Base-by-base conservation (phyloP, 1,140 invertebrate species). In the Camponotus pennsylvanicus region DNA sequence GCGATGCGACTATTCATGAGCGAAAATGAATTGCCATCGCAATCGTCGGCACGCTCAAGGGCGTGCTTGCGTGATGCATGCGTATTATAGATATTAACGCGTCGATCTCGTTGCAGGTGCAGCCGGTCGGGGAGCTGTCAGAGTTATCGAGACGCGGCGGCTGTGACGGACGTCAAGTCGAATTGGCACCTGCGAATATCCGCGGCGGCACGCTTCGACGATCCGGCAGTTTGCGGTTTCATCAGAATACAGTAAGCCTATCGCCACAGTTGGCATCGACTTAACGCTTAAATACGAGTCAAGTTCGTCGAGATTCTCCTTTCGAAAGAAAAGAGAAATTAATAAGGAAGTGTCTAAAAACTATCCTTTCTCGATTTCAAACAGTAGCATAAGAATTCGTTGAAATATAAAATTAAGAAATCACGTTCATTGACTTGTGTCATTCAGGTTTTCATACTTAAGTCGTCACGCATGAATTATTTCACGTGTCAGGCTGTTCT, bases 61-160 rank as follows among this genome's bases (percentile, higher is more conserved):
- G 40, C 27, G 18, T 37, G 67, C 69, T 63, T 21, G 79, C 69
- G 61, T 78, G 59, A 42, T 57, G 61, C 34, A 45, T 21, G 37
- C 0, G 45, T 40, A 85, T 85, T 78, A 64, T 32, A 76, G 49
- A 66, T 64, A 57, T 37, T 78, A 55, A 66, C 18, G 18, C 70
- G 34, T 83, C 42, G 40, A 75, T 83, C 45, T 83, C n/a, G 55
- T 94, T 93, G 21, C 93, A 97, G 97, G 98, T 98, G 63, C 98
- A 98, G 95, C 97, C 98, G 18, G 97, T 98, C 71, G 97, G 98
- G 0, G 98, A 98, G 94, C 95, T 99, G 86, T 97, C 98, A 86
- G 98, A 99, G 95, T 94, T 99, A 57, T 98, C 97, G 73, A 96
- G 97, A 88, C 95, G 98, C 75, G 67, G 93, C 59, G 93, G 95